Conservation (phyloP, 2,888 invertebrate species). For the Gastrophysa polygoni region DNA sequence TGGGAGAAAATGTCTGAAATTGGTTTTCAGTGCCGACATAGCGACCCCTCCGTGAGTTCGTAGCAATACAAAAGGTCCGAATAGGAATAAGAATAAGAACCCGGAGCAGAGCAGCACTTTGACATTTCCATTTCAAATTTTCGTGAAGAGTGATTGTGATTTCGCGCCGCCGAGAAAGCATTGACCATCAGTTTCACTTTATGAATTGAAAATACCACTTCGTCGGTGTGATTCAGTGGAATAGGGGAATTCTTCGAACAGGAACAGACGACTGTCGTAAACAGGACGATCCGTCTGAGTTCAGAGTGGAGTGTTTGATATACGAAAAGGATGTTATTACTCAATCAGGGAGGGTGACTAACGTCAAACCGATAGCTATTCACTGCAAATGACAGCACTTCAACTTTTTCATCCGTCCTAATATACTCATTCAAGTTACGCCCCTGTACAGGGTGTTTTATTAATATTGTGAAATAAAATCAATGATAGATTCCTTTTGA, state of each 20-base stretch:
- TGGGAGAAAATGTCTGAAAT: neutral
- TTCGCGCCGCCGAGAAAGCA: constrained; percentile 8
- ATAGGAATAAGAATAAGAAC: neutral
- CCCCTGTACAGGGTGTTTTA: neutral
- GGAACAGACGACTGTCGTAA: constrained; percentile 18
- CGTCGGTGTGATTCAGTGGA: constrained; percentile 2
- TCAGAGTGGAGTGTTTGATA: constrained; percentile 22
- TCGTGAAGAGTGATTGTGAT: neutral
- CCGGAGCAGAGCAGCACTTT: neutral
- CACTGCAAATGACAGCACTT: constrained; percentile 21
- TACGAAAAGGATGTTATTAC: constrained; percentile 26
- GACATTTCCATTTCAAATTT: neutral
- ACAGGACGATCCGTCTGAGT: constrained; percentile 18
- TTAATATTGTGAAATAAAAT: too few species aligned
- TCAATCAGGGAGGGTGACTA: constrained; percentile 26
- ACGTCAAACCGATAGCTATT: constrained; percentile 24
- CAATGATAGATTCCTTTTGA: too few species aligned
- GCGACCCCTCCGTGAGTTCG: neutral
- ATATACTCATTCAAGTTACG: constrained; percentile 8
- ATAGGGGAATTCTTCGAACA: neutral
- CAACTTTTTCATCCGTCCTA: constrained; percentile 21
- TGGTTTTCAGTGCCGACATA: neutral
- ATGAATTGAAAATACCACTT: constrained; percentile 20
- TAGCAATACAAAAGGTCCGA: neutral
- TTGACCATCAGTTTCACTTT: constrained; percentile 23